These are phyloP conservation scores for Gasterosteus nipponicus DNA, from an alignment of 2,113 vertebrate genomes.

Conservation along the genomic window DNA sequence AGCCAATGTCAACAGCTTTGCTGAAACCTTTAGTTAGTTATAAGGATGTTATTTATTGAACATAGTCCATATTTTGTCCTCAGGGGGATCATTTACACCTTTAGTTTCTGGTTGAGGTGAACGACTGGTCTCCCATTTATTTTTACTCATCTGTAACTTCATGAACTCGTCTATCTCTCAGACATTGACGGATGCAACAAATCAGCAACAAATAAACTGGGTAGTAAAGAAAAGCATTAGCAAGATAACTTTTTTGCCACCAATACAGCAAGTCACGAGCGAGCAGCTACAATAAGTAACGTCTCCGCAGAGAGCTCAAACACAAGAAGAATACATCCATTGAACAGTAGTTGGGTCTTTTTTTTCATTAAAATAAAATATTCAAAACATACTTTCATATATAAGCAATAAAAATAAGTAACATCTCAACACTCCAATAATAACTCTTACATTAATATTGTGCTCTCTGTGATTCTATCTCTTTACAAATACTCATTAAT, in stretches of 20 bases:
- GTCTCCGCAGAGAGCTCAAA: slow-evolving; percentile 60
- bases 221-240: slow-evolving; percentile 45
- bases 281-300: slow-evolving; percentile 60
- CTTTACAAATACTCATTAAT: slow-evolving; percentile 65
- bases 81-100: neutral
- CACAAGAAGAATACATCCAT: slow-evolving; percentile 63
- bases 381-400: slow-evolving; percentile 60
- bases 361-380: slow-evolving; percentile 64
- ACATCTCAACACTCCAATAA: slow-evolving; percentile 74
- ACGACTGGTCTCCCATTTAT: slow-evolving; percentile 6
- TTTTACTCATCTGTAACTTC: neutral
- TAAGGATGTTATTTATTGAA: neutral
- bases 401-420: slow-evolving; percentile 78
- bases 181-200: slow-evolving; percentile 43
- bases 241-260: slow-evolving; percentile 42
- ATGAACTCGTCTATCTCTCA: slow-evolving; percentile 15
- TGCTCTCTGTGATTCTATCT: slow-evolving; percentile 78
- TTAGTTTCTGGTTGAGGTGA: slow-evolving; percentile 4
- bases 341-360: slow-evolving; percentile 82
- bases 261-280: slow-evolving; percentile 59
- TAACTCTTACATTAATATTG: slow-evolving; percentile 75
- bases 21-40: neutral
- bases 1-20: neutral
- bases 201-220: slow-evolving; percentile 24
- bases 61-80: neutral